Percentiles rank a stretch among this genome's conserved stretches.
Conservation (phyloP, 2,113 vertebrate genomes). For the Larimichthys polyactis region DNA sequence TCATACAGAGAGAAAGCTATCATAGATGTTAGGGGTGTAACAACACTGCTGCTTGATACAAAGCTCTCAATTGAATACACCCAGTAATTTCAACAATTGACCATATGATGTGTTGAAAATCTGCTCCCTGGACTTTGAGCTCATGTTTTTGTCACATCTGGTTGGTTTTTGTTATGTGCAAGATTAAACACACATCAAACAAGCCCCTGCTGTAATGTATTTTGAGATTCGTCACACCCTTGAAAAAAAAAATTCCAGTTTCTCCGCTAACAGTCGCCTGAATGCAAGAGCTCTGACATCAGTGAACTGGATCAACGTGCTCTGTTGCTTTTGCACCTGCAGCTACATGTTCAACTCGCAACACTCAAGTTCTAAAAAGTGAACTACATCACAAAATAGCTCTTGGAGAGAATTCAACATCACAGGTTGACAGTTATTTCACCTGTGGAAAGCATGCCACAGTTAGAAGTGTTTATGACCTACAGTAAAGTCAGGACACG, state of each 20-base stretch:
- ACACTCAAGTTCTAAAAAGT: neutral
- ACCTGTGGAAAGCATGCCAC: conserved; percentile 30
- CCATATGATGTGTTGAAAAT: neutral
- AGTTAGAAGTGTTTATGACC: conserved; percentile 24
- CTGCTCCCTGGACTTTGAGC: neutral
- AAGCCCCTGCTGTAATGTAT: neutral
- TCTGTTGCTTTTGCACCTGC: neutral
- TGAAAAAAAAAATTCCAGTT: neutral
- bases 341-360: neutral
- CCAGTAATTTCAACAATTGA: neutral
- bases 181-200: neutral
- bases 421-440: conserved; percentile 15
- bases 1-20: neutral
- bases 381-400: neutral
- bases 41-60: neutral
- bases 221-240: neutral
- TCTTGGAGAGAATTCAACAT: neutral
- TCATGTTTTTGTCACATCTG: conserved; percentile 9
- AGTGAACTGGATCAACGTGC: neutral
- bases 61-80: neutral
- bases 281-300: neutral
- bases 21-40: neutral
- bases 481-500: conserved; percentile 44
- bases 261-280: neutral
- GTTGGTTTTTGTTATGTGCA: neutral